Percentiles rank a stretch among this genome's conserved stretches.
Evolutionary conservation across 2,797 vertebrate species (phyloP).

Genomic region (Manis crassicaudata): DNA sequence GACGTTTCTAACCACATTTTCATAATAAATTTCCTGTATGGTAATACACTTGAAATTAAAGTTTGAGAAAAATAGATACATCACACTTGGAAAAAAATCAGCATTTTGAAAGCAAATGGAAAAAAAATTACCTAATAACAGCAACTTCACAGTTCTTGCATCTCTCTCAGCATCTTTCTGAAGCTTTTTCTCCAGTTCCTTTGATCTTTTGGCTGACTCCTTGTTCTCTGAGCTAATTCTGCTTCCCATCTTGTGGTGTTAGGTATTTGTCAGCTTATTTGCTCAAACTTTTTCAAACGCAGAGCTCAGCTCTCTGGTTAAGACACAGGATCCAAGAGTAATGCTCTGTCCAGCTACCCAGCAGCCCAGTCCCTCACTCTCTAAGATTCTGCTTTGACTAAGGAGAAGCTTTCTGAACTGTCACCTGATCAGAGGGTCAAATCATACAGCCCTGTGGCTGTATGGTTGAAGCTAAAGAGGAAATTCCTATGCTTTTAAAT

Average conservation of each 20-base stretch:
- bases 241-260: slow-evolving; percentile 80
- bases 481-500: slow-evolving; percentile 73
- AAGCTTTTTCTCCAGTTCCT: slow-evolving; percentile 87
- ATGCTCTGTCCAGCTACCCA: background rate
- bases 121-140: slow-evolving; percentile 84
- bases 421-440: slow-evolving; percentile 64
- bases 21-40: background rate
- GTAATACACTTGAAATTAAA: slow-evolving; percentile 17
- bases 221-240: slow-evolving; percentile 85
- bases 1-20: background rate
- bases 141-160: slow-evolving; percentile 86
- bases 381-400: slow-evolving; percentile 69
- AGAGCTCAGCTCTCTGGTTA: background rate
- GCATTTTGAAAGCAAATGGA: background rate
- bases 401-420: slow-evolving; percentile 42
- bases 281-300: slow-evolving; percentile 37
- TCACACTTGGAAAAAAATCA: background rate
- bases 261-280: background rate
- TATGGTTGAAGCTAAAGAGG: slow-evolving; percentile 62
- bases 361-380: background rate
- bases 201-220: slow-evolving; percentile 84
- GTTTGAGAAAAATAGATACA: background rate
- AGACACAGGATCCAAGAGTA: background rate
- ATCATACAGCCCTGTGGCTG: background rate
- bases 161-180: slow-evolving; percentile 86